These are phyloP conservation scores for Palythoa grandiflora DNA, from an alignment of 92 coral and sea anemone species.

Conservation along the genomic window DNA sequence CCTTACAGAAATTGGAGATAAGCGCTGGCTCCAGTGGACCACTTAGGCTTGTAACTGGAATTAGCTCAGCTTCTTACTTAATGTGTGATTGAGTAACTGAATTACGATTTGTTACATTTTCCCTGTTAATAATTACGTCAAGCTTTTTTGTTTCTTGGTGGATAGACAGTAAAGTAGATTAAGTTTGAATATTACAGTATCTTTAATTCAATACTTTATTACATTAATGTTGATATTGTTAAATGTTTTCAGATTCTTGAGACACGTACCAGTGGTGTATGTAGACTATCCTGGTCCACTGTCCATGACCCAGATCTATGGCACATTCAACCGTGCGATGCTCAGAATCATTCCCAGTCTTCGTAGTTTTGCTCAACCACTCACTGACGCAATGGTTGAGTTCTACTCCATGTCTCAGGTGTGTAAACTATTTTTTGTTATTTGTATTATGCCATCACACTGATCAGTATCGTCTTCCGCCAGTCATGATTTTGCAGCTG, in stretches of 20 bases:
- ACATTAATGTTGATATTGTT: background rate
- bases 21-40: no score
- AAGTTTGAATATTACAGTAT: no score
- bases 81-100: no score
- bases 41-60: no score
- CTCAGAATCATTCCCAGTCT: slow-evolving; percentile 93
- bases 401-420: slow-evolving; percentile 99
- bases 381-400: slow-evolving; percentile 99
- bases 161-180: background rate
- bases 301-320: slow-evolving; percentile 97
- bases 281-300: slow-evolving; percentile 97
- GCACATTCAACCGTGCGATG: slow-evolving; percentile 99
- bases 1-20: no score
- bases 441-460: background rate
- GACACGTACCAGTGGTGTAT: slow-evolving; percentile 95
- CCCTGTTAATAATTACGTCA: background rate
- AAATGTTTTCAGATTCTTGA: slow-evolving; percentile 78
- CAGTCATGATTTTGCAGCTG: no score
- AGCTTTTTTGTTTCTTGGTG: background rate
- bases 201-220: no score
- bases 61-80: no score
- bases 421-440: background rate
- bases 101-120: background rate
- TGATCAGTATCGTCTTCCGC: no score
- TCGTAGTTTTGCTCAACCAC: slow-evolving; percentile 93